Evolutionary conservation across 1,140 invertebrate genomes (phyloP).

Genomic region (Trichonephila clavipes): DNA sequence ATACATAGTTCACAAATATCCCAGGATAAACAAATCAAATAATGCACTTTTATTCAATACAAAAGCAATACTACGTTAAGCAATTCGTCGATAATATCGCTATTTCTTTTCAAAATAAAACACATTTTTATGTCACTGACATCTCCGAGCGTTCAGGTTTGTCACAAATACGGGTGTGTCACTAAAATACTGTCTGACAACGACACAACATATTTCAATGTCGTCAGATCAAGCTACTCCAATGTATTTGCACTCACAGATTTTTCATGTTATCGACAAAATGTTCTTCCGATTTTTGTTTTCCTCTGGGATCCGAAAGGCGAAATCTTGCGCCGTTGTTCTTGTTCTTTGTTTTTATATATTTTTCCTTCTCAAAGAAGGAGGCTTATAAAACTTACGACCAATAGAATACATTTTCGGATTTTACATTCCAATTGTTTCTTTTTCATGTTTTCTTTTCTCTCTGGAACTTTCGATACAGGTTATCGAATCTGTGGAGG

Average conservation of each 20-base stretch:
- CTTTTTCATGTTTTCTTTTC: not conserved
- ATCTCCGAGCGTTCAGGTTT: constrained; percentile 8
- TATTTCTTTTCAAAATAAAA: not conserved
- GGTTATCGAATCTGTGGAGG: constrained; percentile 10
- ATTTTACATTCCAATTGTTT: constrained; percentile 44
- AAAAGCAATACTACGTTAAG: not conserved
- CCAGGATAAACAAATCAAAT: not conserved
- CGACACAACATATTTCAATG: constrained; percentile 51
- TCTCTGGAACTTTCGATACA: constrained; percentile 10
- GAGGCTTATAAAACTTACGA: constrained; percentile 47
- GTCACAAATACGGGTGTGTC: constrained; percentile 48
- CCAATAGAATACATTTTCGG: constrained; percentile 51
- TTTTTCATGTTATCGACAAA: constrained; percentile 53
- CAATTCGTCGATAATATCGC: constrained; percentile 37
- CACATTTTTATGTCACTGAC: constrained; percentile 27
- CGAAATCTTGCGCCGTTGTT: not conserved
- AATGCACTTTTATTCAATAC: not conserved
- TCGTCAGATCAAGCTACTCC: constrained; percentile 23
- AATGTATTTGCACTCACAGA: not conserved
- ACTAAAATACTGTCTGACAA: constrained; percentile 44
- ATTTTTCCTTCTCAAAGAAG: not conserved
- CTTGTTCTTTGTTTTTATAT: not conserved
- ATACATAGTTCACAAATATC: not conserved
- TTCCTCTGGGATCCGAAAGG: not conserved
- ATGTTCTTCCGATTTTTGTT: constrained; percentile 30